Conservation (phyloP, 2,797 vertebrate species). For the Brotula barbata region DNA sequence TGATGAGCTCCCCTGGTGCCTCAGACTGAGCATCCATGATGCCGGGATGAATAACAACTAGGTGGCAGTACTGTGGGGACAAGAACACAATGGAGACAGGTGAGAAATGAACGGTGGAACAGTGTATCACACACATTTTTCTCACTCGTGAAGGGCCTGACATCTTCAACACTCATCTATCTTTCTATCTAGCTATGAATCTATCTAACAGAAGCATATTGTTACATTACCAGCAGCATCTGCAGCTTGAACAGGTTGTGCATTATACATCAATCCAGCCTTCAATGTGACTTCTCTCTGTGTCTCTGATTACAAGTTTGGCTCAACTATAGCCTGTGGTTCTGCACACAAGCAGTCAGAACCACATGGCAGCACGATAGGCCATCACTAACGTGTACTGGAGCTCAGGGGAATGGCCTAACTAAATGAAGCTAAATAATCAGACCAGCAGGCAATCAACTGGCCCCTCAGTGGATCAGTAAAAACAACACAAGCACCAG, state of each 20-base stretch:
- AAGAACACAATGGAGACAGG: constrained; percentile 55
- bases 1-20: constrained; percentile 68
- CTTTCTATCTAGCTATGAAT: neutral
- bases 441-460: constrained; percentile 51
- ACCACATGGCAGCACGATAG: constrained; percentile 18
- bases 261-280: constrained; percentile 47
- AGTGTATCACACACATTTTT: constrained; percentile 50
- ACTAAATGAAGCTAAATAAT: constrained; percentile 55
- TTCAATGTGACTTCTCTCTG: constrained; percentile 54
- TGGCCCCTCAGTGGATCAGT: constrained; percentile 32
- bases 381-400: constrained; percentile 29
- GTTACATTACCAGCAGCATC: constrained; percentile 1
- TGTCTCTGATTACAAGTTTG: constrained; percentile 51
- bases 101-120: constrained; percentile 44
- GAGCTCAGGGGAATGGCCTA: constrained; percentile 44
- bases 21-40: constrained; percentile 59
- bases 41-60: constrained; percentile 57
- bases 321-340: constrained; percentile 35
- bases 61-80: constrained; percentile 60
- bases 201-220: constrained; percentile 10
- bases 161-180: constrained; percentile 16
- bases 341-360: constrained; percentile 46
- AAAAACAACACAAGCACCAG: constrained; percentile 48
- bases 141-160: constrained; percentile 12
- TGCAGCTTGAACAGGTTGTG: constrained; percentile 43